Conservation (phyloP, 2,113 vertebrate species). For the Calidris pugnax region DNA sequence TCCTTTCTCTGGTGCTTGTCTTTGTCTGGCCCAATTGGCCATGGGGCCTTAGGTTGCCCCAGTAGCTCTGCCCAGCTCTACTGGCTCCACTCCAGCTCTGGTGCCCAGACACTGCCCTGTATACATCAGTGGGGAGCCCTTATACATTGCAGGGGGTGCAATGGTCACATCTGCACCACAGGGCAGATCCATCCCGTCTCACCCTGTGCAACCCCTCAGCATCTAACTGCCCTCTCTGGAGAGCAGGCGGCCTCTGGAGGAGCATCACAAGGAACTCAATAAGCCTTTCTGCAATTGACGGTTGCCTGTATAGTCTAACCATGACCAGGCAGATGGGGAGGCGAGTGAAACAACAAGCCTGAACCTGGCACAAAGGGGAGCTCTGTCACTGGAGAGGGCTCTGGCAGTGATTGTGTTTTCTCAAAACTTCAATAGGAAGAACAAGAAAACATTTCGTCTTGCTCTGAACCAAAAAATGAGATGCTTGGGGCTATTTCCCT, state of each 20-base stretch:
- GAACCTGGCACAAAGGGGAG: background rate
- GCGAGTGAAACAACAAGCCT: background rate
- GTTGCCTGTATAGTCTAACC: background rate
- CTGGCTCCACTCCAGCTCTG: fast-evolving
- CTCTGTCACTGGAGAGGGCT: background rate
- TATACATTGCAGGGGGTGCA: fast-evolving
- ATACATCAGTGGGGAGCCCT: background rate
- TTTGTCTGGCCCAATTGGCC: fast-evolving
- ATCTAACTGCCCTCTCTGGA: background rate
- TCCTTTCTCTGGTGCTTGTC: background rate
- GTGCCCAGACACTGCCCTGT: background rate
- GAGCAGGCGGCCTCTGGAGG: background rate
- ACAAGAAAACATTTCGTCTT: constrained; percentile 17
- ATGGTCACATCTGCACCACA: fast-evolving
- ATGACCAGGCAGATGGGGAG: fast-evolving
- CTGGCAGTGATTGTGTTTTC: background rate
- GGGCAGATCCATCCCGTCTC: background rate
- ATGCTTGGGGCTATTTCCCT: background rate
- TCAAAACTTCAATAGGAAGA: background rate
- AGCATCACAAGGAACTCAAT: background rate
- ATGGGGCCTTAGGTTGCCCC: fast-evolving
- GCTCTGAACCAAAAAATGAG: background rate
- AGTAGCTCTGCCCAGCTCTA: background rate
- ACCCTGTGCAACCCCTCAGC: fast-evolving
- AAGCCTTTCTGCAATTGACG: background rate